Percentiles rank a stretch among this genome's conserved stretches.
These are phyloP conservation scores for Anolis carolinensis DNA, from an alignment of 2,113 vertebrate species.

Conservation along the genomic window DNA sequence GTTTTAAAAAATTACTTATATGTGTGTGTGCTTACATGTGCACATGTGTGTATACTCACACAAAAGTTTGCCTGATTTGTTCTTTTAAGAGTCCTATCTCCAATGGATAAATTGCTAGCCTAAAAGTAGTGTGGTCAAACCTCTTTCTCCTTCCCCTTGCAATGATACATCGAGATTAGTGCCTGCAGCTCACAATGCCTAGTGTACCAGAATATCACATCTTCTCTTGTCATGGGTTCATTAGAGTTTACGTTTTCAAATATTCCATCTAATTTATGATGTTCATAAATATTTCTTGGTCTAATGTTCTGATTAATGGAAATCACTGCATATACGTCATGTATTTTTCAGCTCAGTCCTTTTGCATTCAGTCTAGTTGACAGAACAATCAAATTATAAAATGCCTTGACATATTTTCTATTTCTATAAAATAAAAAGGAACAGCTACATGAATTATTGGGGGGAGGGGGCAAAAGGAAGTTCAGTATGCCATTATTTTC, in stretches of 20 bases:
- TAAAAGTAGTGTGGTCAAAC: neutral
- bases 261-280: neutral
- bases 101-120: neutral
- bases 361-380: constrained; percentile 3
- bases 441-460: neutral
- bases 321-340: neutral
- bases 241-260: neutral
- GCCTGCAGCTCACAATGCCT: neutral
- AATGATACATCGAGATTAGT: neutral
- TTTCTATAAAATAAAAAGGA: neutral
- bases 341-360: constrained; percentile 19
- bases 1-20: too few relatives aligned
- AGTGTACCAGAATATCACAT: neutral
- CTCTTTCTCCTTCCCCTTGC: neutral
- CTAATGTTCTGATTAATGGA: neutral
- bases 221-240: neutral
- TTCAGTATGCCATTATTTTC: neutral
- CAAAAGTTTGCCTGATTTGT: neutral
- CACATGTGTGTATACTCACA: too few relatives aligned
- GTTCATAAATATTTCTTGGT: neutral
- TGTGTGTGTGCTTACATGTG: too few relatives aligned
- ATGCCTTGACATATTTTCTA: constrained; percentile 17
- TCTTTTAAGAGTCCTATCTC: neutral
- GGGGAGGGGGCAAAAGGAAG: too few relatives aligned
- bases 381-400: constrained; percentile 1